These are phyloP conservation scores for Bembecia ichneumoniformis DNA, from an alignment of 2,888 invertebrate species.

Conservation along the genomic window DNA sequence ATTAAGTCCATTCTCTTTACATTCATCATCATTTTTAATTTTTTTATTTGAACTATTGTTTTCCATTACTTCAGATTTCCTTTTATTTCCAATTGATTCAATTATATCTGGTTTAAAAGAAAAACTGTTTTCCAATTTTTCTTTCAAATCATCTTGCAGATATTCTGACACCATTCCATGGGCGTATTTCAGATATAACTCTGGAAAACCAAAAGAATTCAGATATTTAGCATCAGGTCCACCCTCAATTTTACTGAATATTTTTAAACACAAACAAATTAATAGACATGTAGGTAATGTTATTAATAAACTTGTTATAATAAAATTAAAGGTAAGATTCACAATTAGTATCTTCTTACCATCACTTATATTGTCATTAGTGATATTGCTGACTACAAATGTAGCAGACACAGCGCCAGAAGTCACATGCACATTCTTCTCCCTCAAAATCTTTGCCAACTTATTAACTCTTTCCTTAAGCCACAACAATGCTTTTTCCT, in stretches of 20 bases:
- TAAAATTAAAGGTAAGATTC: not conserved
- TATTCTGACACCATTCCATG: constrained; percentile 86
- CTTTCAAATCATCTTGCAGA: constrained; percentile 77
- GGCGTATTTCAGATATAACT: constrained; percentile 79
- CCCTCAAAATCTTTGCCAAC: constrained; percentile 75
- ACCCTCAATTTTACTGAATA: too few species aligned
- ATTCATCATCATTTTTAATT: constrained; percentile 42
- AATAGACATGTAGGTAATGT: not conserved
- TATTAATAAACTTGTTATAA: not conserved
- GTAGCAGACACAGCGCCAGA: constrained; percentile 83
- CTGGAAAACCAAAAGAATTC: constrained; percentile 42
- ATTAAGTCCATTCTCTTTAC: constrained; percentile 35
- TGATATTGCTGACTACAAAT: constrained; percentile 77
- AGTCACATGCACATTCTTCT: constrained; percentile 81
- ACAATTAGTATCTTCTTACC: constrained; percentile 31
- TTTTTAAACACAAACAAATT: too few species aligned
- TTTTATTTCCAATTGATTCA: constrained; percentile 58
- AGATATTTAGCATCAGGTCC: not conserved
- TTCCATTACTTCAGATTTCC: constrained; percentile 64
- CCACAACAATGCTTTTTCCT: constrained; percentile 83
- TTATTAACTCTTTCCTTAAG: constrained; percentile 79
- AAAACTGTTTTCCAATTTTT: constrained; percentile 75
- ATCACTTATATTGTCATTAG: constrained; percentile 69
- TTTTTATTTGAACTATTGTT: constrained; percentile 45
- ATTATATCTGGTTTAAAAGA: constrained; percentile 75